phyloP scores from a whole-genome alignment of 2,888 invertebrate genomes.

The Mythimna lalbum region DNA sequence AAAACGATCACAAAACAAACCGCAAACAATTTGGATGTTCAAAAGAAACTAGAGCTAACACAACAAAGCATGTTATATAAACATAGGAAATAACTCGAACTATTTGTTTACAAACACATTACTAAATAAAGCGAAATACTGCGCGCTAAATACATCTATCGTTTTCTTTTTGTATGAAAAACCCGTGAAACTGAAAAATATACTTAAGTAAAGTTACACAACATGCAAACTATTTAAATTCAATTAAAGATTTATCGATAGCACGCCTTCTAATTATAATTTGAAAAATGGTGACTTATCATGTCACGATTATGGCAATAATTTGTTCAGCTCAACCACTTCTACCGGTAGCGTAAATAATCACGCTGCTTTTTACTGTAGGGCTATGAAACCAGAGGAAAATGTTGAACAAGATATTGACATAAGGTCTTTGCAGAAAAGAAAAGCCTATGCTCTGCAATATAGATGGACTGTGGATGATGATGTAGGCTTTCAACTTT shows the following conservation, averaged over 20 bases:
- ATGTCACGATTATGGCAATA: slow-evolving; percentile 20
- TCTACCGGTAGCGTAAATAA: slow-evolving; percentile 44
- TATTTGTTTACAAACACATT: slow-evolving; percentile 38
- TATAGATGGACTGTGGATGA: not conserved
- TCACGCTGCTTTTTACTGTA: slow-evolving; percentile 11
- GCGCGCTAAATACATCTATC: not conserved
- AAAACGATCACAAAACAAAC: slow-evolving; percentile 14
- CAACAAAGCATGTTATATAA: slow-evolving; percentile 33
- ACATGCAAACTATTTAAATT: slow-evolving; percentile 56
- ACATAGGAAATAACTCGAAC: slow-evolving; percentile 18
- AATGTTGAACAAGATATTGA: not conserved
- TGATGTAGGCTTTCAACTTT: not conserved
- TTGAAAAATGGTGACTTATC: slow-evolving; percentile 42
- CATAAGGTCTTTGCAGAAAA: not conserved
- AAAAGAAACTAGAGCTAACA: slow-evolving; percentile 18
- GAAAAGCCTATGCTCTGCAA: not conserved
- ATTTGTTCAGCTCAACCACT: slow-evolving; percentile 37
- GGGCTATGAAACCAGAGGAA: slow-evolving; percentile 23
- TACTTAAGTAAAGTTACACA: slow-evolving; percentile 24
- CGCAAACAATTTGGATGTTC: slow-evolving; percentile 6
- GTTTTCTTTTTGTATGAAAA: slow-evolving; percentile 35
- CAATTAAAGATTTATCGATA: slow-evolving; percentile 55
- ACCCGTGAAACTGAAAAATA: slow-evolving; percentile 23
- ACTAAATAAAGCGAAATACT: slow-evolving; percentile 15
- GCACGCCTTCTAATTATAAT: slow-evolving; percentile 32